Base-by-base conservation (phyloP, 2,888 invertebrate genomes). In the Caenorhabditis uteleia region DNA sequence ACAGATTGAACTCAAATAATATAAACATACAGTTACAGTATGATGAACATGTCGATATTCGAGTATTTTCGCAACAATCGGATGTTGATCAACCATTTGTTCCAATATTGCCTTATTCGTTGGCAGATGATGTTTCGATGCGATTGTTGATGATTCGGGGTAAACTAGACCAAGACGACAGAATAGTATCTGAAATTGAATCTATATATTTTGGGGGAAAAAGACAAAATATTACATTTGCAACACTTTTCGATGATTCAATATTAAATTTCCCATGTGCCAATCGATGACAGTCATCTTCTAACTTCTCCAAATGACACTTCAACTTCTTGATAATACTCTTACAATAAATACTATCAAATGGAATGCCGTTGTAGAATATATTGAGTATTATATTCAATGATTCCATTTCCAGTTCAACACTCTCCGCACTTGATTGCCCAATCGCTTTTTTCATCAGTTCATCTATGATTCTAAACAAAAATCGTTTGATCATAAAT, bases 41-140 rank as follows among this genome's bases (percentile, higher is more conserved):
- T 74, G 66, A 12, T 66, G 61, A n/a, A 72, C 48, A 36, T 68
- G 59, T 6, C 74, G 51, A 36, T 65, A 74, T 26, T 59, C 43
- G 3, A 72, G n/a, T 18, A 74, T 74, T 29, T 60, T 51, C 1
- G n/a, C 54, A 6, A 71, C 68, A 38, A 74, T 62, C 10, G 42
- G 53, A 51, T 74, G 69, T 7, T 65, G 58, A 18, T 27, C 31
- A 1, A 18, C 38, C 25, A 74, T 50, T 26, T 68, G 60, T 21
- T 65, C 56, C 44, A 74, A 56, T 23, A 74, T 62, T 12, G 36
- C 31, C 26, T 69, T 71, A 40, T 64, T 70, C 6, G 73, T 66
- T 25, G 60, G 57, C 16, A 73, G 45, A 50, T 73, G 68, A 21
- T 44, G 43, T 21, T 49, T 62, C 2, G 47, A 21, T 27, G 60